Evolutionary conservation across 2,888 invertebrate genomes (phyloP).

Genomic region (Caenorhabditis sulstoni): DNA sequence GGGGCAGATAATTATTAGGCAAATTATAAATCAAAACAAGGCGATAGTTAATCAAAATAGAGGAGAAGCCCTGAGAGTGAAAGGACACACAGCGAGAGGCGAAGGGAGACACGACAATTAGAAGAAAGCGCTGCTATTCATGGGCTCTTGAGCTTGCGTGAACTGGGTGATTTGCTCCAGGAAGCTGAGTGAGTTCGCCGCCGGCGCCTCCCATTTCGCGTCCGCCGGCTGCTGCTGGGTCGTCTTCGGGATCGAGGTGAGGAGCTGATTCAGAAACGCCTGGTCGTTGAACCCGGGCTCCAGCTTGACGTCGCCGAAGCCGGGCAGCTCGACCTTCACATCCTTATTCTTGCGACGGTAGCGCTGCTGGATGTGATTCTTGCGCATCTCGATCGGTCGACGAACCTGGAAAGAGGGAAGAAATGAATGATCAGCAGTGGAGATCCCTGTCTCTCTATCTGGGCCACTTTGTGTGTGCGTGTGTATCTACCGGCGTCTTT

Average conservation of each 20-base stretch:
- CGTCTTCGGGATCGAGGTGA: slow-evolving; percentile 33
- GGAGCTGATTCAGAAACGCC: background rate
- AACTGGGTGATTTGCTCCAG: slow-evolving; percentile 50
- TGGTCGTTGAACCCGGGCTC: slow-evolving; percentile 7
- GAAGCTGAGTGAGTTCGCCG: slow-evolving; percentile 17
- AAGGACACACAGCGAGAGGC: background rate
- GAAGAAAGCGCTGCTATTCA: slow-evolving; percentile 42
- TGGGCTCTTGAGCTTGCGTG: slow-evolving; percentile 40
- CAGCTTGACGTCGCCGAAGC: slow-evolving; percentile 35
- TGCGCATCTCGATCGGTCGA: slow-evolving; percentile 80
- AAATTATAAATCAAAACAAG: background rate
- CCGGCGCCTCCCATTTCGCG: too few relatives aligned
- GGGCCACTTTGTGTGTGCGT: slow-evolving; percentile 10
- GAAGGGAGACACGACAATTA: slow-evolving; percentile 10
- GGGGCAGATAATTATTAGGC: background rate
- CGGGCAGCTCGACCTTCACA: too few relatives aligned
- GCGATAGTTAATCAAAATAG: slow-evolving; percentile 22
- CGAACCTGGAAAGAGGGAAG: slow-evolving; percentile 73
- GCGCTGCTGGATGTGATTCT: slow-evolving; percentile 80
- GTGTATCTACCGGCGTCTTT: slow-evolving; percentile 18
- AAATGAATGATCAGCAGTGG: background rate
- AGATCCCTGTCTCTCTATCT: background rate
- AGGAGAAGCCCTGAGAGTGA: background rate
- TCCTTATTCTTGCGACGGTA: slow-evolving; percentile 75
- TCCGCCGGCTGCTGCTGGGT: background rate